These are phyloP conservation scores for Chorisops tibialis DNA, from an alignment of 2,888 invertebrate species.

Conservation along the genomic window DNA sequence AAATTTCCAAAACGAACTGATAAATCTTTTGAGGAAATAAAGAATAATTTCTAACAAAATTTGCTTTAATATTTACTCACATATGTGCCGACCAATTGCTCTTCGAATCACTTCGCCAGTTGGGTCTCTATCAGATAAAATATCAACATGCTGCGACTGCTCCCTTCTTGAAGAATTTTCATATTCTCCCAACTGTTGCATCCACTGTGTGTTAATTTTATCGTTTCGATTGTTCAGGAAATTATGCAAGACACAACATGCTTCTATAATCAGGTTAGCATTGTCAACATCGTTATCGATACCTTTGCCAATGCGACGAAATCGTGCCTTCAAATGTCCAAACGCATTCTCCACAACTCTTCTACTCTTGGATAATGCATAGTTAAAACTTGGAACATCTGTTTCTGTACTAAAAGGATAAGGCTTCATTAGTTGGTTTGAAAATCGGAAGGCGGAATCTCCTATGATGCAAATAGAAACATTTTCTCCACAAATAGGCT, in stretches of 20 bases:
- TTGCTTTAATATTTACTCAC: background rate
- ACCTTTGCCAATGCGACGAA: too few species aligned
- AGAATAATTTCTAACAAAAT: background rate
- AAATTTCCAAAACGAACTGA: background rate
- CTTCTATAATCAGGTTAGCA: too few species aligned
- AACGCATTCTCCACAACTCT: slow-evolving; percentile 5
- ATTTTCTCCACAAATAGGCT: too few species aligned
- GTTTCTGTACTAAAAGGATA: too few species aligned
- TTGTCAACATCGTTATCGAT: too few species aligned
- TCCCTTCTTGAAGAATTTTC: background rate
- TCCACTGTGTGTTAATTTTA: too few species aligned
- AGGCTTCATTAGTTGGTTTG: too few species aligned
- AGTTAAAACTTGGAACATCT: background rate
- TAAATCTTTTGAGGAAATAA: background rate
- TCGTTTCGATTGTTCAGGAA: too few species aligned
- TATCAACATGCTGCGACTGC: background rate
- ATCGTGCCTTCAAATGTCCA: background rate
- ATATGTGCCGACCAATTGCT: background rate
- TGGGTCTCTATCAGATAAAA: background rate
- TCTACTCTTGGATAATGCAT: slow-evolving; percentile 7
- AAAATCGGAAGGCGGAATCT: too few species aligned
- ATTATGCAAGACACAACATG: too few species aligned
- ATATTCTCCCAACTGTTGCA: background rate
- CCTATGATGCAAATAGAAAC: too few species aligned
- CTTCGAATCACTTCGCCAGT: background rate